Conservation (phyloP, 2,113 vertebrate species). For the Promerops cafer region DNA sequence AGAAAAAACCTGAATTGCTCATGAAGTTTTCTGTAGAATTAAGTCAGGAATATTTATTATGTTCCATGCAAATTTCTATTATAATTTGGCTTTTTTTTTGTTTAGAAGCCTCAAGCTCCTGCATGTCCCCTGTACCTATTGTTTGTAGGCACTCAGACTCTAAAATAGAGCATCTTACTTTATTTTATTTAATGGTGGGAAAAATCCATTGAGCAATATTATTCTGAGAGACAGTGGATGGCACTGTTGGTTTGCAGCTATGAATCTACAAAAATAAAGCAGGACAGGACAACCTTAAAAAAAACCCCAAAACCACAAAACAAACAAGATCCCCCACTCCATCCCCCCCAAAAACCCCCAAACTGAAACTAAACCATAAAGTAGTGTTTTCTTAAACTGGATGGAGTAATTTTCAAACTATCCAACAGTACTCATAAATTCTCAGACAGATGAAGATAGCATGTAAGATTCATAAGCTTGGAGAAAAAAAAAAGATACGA, state of each 20-base stretch:
- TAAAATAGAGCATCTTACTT: background rate
- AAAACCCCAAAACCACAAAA: fast-evolving
- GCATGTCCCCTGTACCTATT: background rate
- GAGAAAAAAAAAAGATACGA: fast-evolving
- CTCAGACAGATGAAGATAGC: background rate
- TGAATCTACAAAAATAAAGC: background rate
- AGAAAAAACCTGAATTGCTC: background rate
- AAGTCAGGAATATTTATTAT: background rate
- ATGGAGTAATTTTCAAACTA: background rate
- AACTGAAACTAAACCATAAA: background rate
- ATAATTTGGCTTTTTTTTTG: background rate
- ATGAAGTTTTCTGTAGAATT: background rate
- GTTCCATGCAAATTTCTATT: background rate
- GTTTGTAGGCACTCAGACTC: background rate
- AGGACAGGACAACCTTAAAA: background rate
- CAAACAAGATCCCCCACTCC: background rate
- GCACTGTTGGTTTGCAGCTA: slow-evolving; percentile 50
- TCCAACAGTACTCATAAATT: background rate
- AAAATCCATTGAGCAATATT: background rate
- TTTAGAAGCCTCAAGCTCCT: background rate
- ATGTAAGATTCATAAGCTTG: background rate
- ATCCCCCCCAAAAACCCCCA: fast-evolving
- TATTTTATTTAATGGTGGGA: background rate
- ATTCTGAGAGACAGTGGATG: slow-evolving; percentile 33
- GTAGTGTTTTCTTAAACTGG: background rate